These are phyloP conservation scores for Melanotaenia trifasciata DNA, from an alignment of 2,797 vertebrate genomes.

Conservation along the genomic window DNA sequence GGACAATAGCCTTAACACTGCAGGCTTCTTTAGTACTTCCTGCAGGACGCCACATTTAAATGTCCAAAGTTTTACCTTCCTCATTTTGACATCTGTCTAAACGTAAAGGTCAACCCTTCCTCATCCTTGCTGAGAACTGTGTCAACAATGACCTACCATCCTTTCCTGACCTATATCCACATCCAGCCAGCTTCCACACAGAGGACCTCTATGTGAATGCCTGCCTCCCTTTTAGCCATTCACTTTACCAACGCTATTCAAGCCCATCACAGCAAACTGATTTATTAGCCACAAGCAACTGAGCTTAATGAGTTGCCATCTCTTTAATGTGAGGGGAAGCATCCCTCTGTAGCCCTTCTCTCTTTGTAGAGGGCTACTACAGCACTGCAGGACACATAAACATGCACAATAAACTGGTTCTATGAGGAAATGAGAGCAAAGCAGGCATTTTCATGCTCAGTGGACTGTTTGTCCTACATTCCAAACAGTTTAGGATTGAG, in stretches of 20 bases:
- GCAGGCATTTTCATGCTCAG: not conserved
- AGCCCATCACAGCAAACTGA: constrained; percentile 24
- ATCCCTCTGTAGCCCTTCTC: constrained; percentile 15
- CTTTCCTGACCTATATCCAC: constrained; percentile 14
- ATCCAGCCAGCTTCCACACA: not conserved
- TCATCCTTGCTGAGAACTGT: constrained; percentile 5
- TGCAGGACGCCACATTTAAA: constrained; percentile 20
- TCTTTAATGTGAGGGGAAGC: constrained; percentile 42
- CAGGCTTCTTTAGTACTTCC: constrained; percentile 1
- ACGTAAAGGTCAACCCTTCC: constrained; percentile 20
- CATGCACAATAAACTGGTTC: constrained; percentile 22
- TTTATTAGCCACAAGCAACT: constrained; percentile 27
- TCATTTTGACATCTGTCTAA: constrained; percentile 17
- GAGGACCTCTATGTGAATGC: not conserved
- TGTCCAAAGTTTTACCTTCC: constrained; percentile 10
- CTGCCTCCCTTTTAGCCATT: constrained; percentile 22
- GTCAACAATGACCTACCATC: constrained; percentile 10
- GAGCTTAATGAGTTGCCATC: constrained; percentile 45
- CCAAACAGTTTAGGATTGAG: not conserved
- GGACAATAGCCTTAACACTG: constrained; percentile 12
- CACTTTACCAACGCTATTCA: constrained; percentile 18
- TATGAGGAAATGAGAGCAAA: constrained; percentile 10
- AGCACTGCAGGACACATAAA: constrained; percentile 38
- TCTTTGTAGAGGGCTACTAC: constrained; percentile 38
- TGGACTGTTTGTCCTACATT: constrained; percentile 5